These are phyloP conservation scores for Psylliodes chrysocephalus DNA, from an alignment of 2,888 invertebrate genomes.

Conservation along the genomic window DNA sequence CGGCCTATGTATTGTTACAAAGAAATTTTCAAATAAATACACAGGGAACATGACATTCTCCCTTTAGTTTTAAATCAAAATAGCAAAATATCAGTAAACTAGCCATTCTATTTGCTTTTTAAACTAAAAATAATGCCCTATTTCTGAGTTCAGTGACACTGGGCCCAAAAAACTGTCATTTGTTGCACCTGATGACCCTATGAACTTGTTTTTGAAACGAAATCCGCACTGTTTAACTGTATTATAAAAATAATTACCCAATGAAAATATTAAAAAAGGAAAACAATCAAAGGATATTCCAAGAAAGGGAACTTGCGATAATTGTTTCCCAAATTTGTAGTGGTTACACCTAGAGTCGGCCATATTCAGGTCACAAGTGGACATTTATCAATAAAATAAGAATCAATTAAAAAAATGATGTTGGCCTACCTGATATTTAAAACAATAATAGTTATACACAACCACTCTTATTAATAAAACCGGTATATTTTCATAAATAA, in stretches of 20 bases:
- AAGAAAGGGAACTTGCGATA: not conserved
- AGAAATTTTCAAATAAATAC: not conserved
- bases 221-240: not conserved
- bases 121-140: conserved; percentile 28
- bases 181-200: conserved; percentile 27
- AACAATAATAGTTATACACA: conserved; percentile 42
- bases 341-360: conserved; percentile 52
- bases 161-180: conserved; percentile 44
- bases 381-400: conserved; percentile 12
- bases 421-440: conserved; percentile 38
- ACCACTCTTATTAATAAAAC: conserved; percentile 44
- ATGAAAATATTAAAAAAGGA: not conserved
- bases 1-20: not conserved
- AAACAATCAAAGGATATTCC: conserved; percentile 1
- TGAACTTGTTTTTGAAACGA: conserved; percentile 30
- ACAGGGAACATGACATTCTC: not conserved
- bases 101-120: not conserved
- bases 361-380: conserved; percentile 45
- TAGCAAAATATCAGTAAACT: not conserved
- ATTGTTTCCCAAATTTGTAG: conserved; percentile 34
- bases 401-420: conserved; percentile 17
- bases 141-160: conserved; percentile 49
- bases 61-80: not conserved
- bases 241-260: conserved; percentile 15
- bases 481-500: conserved; percentile 36